Evolutionary conservation across 2,797 vertebrate genomes (phyloP).

Genomic region (Phrynocephalus vlangalii): DNA sequence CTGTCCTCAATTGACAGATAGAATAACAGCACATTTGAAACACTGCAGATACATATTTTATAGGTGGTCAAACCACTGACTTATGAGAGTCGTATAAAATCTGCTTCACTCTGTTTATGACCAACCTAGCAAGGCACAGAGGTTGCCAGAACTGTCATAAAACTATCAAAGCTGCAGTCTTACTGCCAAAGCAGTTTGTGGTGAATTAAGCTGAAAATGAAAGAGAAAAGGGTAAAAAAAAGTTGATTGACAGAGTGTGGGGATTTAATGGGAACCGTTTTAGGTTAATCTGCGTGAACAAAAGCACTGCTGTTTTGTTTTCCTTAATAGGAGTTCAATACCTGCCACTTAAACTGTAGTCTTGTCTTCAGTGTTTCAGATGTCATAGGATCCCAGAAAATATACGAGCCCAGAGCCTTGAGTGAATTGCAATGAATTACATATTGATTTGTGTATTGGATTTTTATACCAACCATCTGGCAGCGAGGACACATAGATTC

Average conservation of each 20-base stretch:
- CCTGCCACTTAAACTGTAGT: too few species aligned
- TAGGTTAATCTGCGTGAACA: too few species aligned
- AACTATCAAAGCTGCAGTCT: slow-evolving; percentile 18
- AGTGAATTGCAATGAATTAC: too few species aligned
- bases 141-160: neutral
- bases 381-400: too few species aligned
- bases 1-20: slow-evolving; percentile 8
- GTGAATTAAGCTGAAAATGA: slow-evolving; percentile 13
- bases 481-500: too few species aligned
- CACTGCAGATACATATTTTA: slow-evolving; percentile 9
- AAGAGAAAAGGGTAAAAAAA: neutral
- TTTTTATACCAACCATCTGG: too few species aligned
- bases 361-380: too few species aligned
- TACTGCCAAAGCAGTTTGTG: slow-evolving; percentile 4
- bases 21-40: neutral
- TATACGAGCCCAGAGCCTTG: too few species aligned
- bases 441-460: too few species aligned
- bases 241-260: neutral
- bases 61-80: slow-evolving; percentile 6
- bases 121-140: neutral
- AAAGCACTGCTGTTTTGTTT: too few species aligned
- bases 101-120: slow-evolving; percentile 20
- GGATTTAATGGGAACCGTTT: too few species aligned
- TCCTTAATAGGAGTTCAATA: too few species aligned
- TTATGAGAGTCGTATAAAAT: slow-evolving; percentile 19